These are phyloP conservation scores for Microcebus murinus DNA, from an alignment of 2,113 vertebrate genomes.

Conservation along the genomic window DNA sequence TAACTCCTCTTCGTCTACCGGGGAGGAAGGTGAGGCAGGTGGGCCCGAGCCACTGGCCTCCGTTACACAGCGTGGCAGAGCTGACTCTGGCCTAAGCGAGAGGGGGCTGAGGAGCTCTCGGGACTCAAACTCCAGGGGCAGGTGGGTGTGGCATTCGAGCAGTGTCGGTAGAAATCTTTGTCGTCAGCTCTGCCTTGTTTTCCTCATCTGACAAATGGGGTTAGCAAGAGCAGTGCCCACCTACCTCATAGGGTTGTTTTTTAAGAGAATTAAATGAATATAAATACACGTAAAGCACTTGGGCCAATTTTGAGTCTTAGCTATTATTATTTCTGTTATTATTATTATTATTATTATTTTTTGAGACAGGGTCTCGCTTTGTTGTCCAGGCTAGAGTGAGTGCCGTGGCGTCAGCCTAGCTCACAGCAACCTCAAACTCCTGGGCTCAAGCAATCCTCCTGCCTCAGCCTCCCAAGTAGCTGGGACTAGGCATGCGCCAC, in stretches of 20 bases:
- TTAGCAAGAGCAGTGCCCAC: neutral
- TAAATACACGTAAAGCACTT: neutral
- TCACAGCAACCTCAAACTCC: too few relatives aligned
- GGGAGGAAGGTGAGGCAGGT: conserved; percentile 89
- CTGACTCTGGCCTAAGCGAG: neutral
- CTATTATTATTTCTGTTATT: neutral
- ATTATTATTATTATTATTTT: neutral
- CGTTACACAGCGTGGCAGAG: accelerated
- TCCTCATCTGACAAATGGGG: neutral
- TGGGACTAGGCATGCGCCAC: too few relatives aligned
- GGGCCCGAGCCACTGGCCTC: accelerated
- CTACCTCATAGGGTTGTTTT: neutral
- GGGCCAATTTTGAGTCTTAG: neutral
- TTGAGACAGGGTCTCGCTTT: too few relatives aligned
- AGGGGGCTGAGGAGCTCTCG: neutral
- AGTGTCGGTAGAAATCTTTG: neutral
- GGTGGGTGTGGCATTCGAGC: neutral
- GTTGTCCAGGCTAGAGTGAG: too few relatives aligned
- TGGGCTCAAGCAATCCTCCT: too few relatives aligned
- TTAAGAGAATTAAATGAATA: neutral
- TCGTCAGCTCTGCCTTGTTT: neutral
- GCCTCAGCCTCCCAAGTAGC: too few relatives aligned
- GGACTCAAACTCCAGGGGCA: neutral
- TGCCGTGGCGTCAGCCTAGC: too few relatives aligned
- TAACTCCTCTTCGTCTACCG: conserved; percentile 93